Conservation (phyloP, 2,797 vertebrate genomes). For the Furcifer pardalis region DNA sequence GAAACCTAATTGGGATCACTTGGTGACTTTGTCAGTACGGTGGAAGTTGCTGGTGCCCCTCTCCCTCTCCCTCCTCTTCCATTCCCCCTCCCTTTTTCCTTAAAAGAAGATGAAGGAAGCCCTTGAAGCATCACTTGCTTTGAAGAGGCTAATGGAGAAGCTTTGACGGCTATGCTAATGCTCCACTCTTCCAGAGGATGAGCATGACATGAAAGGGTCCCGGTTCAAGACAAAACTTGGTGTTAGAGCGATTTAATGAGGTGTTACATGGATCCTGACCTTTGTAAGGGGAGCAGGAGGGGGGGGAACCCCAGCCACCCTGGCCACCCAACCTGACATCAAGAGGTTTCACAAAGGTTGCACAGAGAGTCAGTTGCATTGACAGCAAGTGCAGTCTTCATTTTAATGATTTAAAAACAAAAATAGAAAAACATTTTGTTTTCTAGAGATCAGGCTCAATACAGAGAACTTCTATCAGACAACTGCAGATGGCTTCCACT, state of each 20-base stretch:
- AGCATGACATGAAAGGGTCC: slow-evolving; percentile 65
- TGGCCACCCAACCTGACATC: slow-evolving; percentile 47
- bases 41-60: background rate
- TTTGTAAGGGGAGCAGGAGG: slow-evolving; percentile 46
- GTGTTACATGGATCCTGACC: slow-evolving; percentile 59
- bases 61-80: background rate
- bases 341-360: slow-evolving; percentile 35
- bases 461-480: no score
- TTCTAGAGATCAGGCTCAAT: no score
- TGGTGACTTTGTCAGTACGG: background rate
- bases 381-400: no score
- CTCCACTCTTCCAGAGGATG: slow-evolving; percentile 45
- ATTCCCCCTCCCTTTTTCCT: background rate
- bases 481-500: no score
- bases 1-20: background rate
- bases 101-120: slow-evolving; percentile 39
- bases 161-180: slow-evolving; percentile 54
- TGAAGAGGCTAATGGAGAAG: slow-evolving; percentile 48
- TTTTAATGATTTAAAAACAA: no score
- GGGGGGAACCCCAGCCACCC: slow-evolving; percentile 16
- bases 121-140: slow-evolving; percentile 39
- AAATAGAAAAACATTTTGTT: no score
- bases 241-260: slow-evolving; percentile 62
- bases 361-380: slow-evolving; percentile 45
- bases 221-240: slow-evolving; percentile 61